Percentiles rank a stretch among this genome's conserved stretches.
Evolutionary conservation across 2,888 invertebrate genomes (phyloP).

Genomic region (Synergus japonicus): DNA sequence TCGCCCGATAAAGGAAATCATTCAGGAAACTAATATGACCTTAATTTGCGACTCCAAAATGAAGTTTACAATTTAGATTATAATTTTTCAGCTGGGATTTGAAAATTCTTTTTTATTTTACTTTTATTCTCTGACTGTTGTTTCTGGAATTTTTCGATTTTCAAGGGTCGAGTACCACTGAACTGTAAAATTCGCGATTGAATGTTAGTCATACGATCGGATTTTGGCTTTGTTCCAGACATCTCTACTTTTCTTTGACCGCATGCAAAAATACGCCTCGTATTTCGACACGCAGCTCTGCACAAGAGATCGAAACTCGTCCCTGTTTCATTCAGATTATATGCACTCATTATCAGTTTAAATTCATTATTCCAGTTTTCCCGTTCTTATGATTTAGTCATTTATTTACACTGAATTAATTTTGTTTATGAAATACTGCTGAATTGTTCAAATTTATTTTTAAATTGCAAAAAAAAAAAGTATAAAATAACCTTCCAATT

Average conservation of each 20-base stretch:
- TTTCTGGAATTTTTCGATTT: not conserved
- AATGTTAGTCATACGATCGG: slow-evolving; percentile 57
- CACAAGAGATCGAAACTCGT: slow-evolving; percentile 11
- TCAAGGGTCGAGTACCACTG: slow-evolving; percentile 12
- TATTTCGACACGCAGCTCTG: slow-evolving; percentile 21
- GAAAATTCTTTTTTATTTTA: not conserved
- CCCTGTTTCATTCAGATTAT: slow-evolving; percentile 6
- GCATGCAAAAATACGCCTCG: slow-evolving; percentile 41
- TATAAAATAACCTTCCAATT: not conserved
- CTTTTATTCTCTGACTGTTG: slow-evolving; percentile 14
- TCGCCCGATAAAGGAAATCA: not conserved
- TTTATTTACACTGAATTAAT: not conserved
- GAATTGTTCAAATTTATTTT: not conserved
- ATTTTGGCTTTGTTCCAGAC: slow-evolving; percentile 55
- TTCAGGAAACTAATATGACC: not conserved
- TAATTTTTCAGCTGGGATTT: not conserved
- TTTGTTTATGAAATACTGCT: not conserved
- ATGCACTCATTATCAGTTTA: not conserved
- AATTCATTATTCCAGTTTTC: not conserved
- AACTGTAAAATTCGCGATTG: slow-evolving; percentile 51
- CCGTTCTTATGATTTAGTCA: not conserved
- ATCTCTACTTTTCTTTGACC: slow-evolving; percentile 44
- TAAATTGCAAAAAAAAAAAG: not conserved
- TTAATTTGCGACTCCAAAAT: not conserved
- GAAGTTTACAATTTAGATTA: not conserved